Conservation (phyloP, 2,113 vertebrate genomes). For the Dunckerocampus dactyliophorus region DNA sequence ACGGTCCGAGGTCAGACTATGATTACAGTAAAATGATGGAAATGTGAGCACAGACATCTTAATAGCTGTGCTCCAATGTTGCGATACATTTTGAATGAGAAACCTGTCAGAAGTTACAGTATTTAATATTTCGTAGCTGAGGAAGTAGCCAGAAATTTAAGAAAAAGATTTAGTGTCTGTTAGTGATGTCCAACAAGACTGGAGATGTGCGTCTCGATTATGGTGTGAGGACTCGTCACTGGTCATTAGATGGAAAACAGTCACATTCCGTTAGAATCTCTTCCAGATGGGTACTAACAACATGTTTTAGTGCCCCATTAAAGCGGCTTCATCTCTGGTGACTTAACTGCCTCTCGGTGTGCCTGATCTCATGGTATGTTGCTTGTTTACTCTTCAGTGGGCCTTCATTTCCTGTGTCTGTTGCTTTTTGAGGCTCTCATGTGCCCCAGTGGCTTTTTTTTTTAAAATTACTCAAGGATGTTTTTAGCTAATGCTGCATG, state of each 20-base stretch:
- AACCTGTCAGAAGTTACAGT: no score
- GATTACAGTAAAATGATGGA: no score
- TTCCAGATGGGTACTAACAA: constrained; percentile 64
- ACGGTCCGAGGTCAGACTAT: no score
- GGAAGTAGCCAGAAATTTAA: neutral
- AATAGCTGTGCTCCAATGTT: no score
- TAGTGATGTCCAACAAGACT: constrained; percentile 9
- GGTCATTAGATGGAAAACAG: constrained; percentile 52
- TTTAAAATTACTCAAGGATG: constrained; percentile 47
- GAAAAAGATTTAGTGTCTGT: no score
- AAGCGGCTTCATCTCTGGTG: constrained; percentile 57
- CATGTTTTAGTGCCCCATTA: constrained; percentile 59
- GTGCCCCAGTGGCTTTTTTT: constrained; percentile 27
- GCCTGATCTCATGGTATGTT: constrained; percentile 64
- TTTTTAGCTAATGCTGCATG: constrained; percentile 28
- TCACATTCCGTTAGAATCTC: constrained; percentile 58
- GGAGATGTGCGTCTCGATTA: constrained; percentile 18
- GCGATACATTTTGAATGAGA: no score
- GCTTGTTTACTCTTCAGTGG: constrained; percentile 63
- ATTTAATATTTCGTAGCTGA: neutral
- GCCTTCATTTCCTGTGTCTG: constrained; percentile 69
- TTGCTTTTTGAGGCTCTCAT: constrained; percentile 29
- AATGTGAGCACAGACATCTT: no score
- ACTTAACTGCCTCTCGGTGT: constrained; percentile 51
- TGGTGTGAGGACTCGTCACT: constrained; percentile 38